phyloP scores from a whole-genome alignment of 2,888 invertebrate species.

The Eupithecia centaureata region DNA sequence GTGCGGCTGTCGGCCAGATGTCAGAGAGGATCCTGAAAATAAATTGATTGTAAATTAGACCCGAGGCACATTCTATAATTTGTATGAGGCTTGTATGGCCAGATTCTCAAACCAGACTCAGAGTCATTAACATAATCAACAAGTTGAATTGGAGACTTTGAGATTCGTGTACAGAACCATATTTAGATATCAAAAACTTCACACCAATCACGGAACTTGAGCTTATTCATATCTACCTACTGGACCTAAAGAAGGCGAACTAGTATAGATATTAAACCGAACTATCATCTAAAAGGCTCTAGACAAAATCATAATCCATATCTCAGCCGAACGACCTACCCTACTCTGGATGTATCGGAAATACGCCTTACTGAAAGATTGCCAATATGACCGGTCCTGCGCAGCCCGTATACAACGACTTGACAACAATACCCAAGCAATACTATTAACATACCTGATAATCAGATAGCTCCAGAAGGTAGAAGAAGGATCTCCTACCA shows the following conservation, averaged over 20 bases:
- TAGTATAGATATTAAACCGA: too few species aligned
- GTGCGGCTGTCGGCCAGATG: constrained; percentile 89
- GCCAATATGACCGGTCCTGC: background rate
- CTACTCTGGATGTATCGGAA: background rate
- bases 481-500: constrained; percentile 85
- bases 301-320: background rate
- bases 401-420: background rate
- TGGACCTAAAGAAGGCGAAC: too few species aligned
- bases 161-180: background rate
- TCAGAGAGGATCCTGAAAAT: constrained; percentile 86
- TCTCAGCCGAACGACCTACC: background rate
- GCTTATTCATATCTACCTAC: too few species aligned
- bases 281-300: background rate
- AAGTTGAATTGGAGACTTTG: background rate
- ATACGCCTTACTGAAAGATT: background rate
- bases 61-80: background rate
- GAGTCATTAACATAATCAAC: background rate
- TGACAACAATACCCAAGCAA: background rate
- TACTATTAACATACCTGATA: constrained; percentile 71
- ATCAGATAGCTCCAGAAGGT: constrained; percentile 89
- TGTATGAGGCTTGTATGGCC: too few species aligned
- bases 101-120: too few species aligned
- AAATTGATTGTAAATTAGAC: background rate
- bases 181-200: too few species aligned
- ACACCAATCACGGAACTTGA: too few species aligned